Evolutionary conservation across 2,113 vertebrate species (phyloP), one percentile per base, ranked within the genome.

Genomic region (Mus pahari): DNA sequence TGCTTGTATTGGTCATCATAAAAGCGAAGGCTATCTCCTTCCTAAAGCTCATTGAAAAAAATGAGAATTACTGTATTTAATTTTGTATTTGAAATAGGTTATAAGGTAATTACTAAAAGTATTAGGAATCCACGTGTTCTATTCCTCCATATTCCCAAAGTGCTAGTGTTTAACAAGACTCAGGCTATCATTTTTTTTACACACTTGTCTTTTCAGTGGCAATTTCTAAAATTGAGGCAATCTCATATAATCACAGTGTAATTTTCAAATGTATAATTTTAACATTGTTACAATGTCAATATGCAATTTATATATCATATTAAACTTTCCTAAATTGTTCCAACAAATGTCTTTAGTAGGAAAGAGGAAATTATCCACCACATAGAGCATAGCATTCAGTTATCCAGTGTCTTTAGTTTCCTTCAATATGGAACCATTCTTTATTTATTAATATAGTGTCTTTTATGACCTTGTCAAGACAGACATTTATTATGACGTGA

Each of bases 1-100:
- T 26, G 14, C 58, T 26, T 42, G 11, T 36, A 17, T 2, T 2
- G 48, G n/a, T 89, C n/a, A 42, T 79, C 48, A 79, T 39, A 42
- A 92, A 83, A 42, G 60, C 14, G 16, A 48, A 26, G 45, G 9
- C 60, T 74, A 36, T 31, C 68, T 31, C 33, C 3, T 94, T 94
- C 39, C 77, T 90, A 24, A 89, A 77, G 26, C 14, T 87, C 36
- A 58, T 39, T 88, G 82, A 1, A 75, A 75, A 53, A 22, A 22
- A 70, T 4, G 5, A 36, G 50, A 55, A 73, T 55, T 12, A 89
- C 20, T 68, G n/a, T 82, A 73, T 84, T 58, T 28, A 93, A 39
- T 28, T 86, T 92, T 48, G 42, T 53, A 77, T 95, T 86, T 75
- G 31, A 92, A 93, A 81, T 68, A 86, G 86, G n/a, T 93, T 82